These are phyloP conservation scores for Bryconaethiops microstoma DNA, from an alignment of 2,797 vertebrate genomes.

Conservation along the genomic window DNA sequence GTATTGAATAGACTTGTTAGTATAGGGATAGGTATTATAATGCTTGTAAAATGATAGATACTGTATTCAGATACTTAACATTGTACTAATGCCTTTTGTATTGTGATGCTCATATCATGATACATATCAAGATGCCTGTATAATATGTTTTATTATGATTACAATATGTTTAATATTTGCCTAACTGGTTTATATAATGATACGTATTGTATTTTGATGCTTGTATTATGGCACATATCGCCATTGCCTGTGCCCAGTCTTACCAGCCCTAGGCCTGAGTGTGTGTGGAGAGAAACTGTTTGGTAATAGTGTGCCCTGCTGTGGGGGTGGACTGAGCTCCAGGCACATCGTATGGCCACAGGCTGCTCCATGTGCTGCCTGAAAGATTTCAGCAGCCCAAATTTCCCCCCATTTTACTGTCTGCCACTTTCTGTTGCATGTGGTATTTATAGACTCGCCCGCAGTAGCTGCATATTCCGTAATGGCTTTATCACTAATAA, in stretches of 20 bases:
- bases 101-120: background rate
- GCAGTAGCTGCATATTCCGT: slow-evolving; percentile 40
- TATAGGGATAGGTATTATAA: no score
- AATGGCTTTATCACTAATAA: slow-evolving; percentile 58
- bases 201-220: background rate
- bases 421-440: slow-evolving; percentile 53
- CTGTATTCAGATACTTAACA: background rate
- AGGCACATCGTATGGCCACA: slow-evolving; percentile 39
- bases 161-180: background rate
- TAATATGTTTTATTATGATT: background rate
- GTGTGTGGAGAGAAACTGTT: slow-evolving; percentile 4
- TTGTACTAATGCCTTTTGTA: background rate
- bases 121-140: background rate
- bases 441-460: slow-evolving; percentile 54
- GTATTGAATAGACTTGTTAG: background rate
- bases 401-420: slow-evolving; percentile 43
- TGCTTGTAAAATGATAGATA: background rate
- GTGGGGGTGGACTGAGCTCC: slow-evolving; percentile 40
- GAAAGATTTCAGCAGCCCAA: slow-evolving; percentile 47
- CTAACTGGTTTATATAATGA: background rate
- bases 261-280: background rate
- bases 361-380: slow-evolving; percentile 38
- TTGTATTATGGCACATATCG: background rate
- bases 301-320: slow-evolving; percentile 21
- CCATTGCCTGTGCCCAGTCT: background rate